Percentiles rank a stretch among this genome's conserved stretches.
phyloP scores from a whole-genome alignment of 2,797 vertebrate genomes.

The Gambelia wislizenii region DNA sequence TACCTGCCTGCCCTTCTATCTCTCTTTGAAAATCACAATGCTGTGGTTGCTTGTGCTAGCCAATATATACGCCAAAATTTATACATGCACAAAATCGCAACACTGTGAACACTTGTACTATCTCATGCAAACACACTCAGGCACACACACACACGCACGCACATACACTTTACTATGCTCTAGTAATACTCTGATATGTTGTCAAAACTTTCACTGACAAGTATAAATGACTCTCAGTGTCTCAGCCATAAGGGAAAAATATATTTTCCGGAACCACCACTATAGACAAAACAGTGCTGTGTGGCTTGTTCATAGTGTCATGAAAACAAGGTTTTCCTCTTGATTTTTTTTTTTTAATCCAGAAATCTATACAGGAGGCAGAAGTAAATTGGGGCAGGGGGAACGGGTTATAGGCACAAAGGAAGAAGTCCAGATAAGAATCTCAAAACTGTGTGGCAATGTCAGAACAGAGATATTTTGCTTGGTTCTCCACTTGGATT shows the following conservation, averaged over 20 bases:
- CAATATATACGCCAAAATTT: no score
- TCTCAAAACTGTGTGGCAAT: background rate
- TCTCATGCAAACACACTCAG: no score
- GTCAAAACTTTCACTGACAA: slow-evolving; percentile 15
- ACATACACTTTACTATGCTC: background rate
- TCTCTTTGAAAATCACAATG: no score
- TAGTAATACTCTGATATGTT: background rate
- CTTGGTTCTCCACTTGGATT: background rate
- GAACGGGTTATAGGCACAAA: no score
- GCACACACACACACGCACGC: no score
- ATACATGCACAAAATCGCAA: no score
- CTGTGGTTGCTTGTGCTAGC: no score
- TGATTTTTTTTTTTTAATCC: background rate
- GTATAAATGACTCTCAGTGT: slow-evolving; percentile 4
- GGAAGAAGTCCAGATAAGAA: background rate
- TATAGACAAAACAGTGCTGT: background rate
- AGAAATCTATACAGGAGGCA: background rate
- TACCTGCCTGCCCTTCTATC: no score
- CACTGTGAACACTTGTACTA: no score
- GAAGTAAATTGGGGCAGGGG: background rate
- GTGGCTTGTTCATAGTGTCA: background rate
- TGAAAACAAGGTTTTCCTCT: background rate
- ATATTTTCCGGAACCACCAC: background rate
- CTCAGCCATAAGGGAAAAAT: background rate
- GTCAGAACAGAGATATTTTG: background rate